Percentiles rank a stretch among this genome's conserved stretches.
Conservation (phyloP, 2,888 invertebrate species). For the Mycalesis mineus region DNA sequence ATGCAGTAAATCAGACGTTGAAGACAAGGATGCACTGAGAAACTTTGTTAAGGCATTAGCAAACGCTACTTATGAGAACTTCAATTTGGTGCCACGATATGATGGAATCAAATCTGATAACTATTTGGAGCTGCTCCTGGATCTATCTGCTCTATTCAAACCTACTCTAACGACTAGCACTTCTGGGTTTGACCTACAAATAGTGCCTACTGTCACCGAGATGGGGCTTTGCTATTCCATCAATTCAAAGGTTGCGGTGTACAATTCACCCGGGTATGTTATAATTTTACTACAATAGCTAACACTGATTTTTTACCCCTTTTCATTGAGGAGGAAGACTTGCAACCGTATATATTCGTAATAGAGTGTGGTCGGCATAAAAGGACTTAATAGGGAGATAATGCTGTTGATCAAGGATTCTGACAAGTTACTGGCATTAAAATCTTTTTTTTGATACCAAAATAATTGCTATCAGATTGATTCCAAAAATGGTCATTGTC, state of each 20-base stretch:
- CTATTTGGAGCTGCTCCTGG: conserved; percentile 76
- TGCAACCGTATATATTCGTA: no score
- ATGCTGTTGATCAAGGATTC: no score
- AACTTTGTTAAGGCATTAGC: conserved; percentile 77
- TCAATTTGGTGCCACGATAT: conserved; percentile 77
- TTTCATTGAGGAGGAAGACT: no score
- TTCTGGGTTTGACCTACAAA: conserved; percentile 63
- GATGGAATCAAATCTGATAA: conserved; percentile 73
- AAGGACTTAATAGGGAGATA: no score
- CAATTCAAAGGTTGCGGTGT: conserved; percentile 81
- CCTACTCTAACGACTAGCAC: conserved; percentile 76
- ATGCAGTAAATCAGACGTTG: conserved; percentile 45
- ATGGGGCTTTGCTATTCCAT: conserved; percentile 84
- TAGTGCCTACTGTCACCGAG: conserved; percentile 81
- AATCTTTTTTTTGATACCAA: no score
- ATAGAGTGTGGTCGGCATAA: no score
- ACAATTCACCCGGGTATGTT: conserved; percentile 78
- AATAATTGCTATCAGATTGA: no score
- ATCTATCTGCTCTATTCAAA: conserved; percentile 70
- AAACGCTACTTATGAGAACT: conserved; percentile 79
- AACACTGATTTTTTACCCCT: no score
- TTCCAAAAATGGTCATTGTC: no score
- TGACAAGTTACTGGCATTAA: no score
- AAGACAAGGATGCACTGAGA: conserved; percentile 72
- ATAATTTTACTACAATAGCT: no score